A percentile compares a stretch with the other conserved stretches of the same genome.
phyloP scores from a whole-genome alignment of 2,888 invertebrate genomes.

The Ectobius pallidus region DNA sequence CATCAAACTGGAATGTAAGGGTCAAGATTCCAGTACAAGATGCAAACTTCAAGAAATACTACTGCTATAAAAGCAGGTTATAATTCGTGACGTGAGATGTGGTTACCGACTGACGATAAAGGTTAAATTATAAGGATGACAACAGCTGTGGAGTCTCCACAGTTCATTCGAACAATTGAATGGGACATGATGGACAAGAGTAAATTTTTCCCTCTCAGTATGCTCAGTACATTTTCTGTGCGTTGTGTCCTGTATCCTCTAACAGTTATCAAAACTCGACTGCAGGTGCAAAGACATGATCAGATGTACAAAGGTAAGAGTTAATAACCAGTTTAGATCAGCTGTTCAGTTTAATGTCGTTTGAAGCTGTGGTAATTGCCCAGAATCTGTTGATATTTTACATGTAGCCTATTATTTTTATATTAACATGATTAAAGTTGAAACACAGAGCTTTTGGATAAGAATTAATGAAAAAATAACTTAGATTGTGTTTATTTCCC shows the following conservation, averaged over 20 bases:
- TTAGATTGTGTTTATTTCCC: too few relatives aligned
- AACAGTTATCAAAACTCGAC: slow-evolving; percentile 91
- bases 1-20: neutral
- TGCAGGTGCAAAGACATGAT: slow-evolving; percentile 85
- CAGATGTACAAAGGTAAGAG: slow-evolving; percentile 78
- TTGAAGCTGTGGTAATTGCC: too few relatives aligned
- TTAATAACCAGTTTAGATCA: neutral
- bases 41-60: neutral
- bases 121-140: slow-evolving; percentile 31
- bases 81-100: slow-evolving; percentile 12
- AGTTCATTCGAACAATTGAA: slow-evolving; percentile 85
- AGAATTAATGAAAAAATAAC: too few relatives aligned
- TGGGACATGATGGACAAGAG: slow-evolving; percentile 98
- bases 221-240: slow-evolving; percentile 84
- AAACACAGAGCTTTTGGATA: too few relatives aligned
- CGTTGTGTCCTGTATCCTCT: slow-evolving; percentile 85
- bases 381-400: too few relatives aligned
- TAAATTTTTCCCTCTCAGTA: slow-evolving; percentile 91
- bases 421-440: too few relatives aligned
- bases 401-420: too few relatives aligned
- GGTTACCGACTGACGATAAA: slow-evolving; percentile 33
- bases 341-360: neutral
- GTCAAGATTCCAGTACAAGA: neutral
- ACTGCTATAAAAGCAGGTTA: neutral
- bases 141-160: slow-evolving; percentile 38